Conservation (phyloP, 2,113 vertebrate species). For the Trichomycterus rosablanca region DNA sequence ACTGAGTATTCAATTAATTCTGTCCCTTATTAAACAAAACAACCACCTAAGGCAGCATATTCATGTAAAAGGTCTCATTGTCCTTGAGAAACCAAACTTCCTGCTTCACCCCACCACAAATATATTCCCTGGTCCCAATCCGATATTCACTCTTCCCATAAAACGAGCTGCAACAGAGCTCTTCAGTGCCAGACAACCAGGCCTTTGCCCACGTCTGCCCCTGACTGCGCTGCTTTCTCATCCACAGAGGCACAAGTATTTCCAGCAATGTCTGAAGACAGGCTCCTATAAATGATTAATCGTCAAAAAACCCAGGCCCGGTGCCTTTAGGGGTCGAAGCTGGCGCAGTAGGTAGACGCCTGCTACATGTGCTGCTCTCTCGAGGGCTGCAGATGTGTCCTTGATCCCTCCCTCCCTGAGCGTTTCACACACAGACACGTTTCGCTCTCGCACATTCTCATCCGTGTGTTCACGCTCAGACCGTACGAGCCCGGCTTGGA, state of each 20-base stretch:
- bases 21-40: constrained; percentile 9
- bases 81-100: constrained; percentile 42
- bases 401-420: background rate
- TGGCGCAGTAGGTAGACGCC: constrained; percentile 10
- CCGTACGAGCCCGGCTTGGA: constrained; percentile 11
- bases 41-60: constrained; percentile 10
- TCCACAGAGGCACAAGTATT: constrained; percentile 34
- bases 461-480: constrained; percentile 8
- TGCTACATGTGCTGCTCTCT: constrained; percentile 20
- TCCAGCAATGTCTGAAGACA: constrained; percentile 28
- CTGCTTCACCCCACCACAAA: constrained; percentile 31
- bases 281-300: constrained; percentile 47
- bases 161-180: constrained; percentile 46
- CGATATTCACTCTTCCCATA: constrained; percentile 50
- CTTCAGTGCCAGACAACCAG: constrained; percentile 45
- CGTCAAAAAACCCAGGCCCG: constrained; percentile 16
- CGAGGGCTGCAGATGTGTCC: constrained; percentile 21
- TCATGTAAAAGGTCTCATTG: constrained; percentile 41
- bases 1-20: too few species aligned
- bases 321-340: constrained; percentile 6
- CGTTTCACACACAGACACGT: constrained; percentile 15
- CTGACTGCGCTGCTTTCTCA: too few species aligned
- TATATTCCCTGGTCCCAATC: constrained; percentile 35
- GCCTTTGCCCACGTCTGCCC: constrained; percentile 36
- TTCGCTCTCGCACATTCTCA: constrained; percentile 4